Evolutionary conservation across 2,797 vertebrate genomes (phyloP).

Genomic region (Orientallactaga sibirica): DNA sequence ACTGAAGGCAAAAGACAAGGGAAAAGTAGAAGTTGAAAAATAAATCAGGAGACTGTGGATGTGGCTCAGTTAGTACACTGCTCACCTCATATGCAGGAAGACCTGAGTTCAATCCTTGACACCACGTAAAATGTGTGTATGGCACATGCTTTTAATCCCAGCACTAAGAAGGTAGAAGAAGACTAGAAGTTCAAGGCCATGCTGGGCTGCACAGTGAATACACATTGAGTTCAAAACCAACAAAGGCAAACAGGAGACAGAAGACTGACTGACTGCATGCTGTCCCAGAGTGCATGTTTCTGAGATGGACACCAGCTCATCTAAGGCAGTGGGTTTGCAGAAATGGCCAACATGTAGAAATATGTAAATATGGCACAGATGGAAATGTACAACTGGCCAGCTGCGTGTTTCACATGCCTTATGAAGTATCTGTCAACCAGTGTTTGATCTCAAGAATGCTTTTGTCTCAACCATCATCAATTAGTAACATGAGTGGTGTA

Average conservation of each 20-base stretch:
- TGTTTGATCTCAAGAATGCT: background rate
- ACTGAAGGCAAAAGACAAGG: background rate
- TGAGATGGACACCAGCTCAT: background rate
- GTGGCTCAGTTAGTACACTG: background rate
- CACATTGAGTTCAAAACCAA: background rate
- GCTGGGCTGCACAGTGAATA: too few relatives aligned
- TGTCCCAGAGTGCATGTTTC: background rate
- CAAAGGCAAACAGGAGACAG: too few relatives aligned
- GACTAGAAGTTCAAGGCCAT: background rate
- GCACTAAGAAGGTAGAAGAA: background rate
- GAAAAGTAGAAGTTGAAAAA: background rate
- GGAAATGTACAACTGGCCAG: background rate
- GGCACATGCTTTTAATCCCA: background rate
- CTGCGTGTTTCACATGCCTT: background rate
- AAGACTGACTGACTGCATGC: rapidly evolving
- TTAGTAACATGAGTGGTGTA: background rate
- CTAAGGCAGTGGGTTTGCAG: background rate
- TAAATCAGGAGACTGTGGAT: background rate
- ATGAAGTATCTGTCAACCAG: background rate
- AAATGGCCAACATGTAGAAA: background rate
- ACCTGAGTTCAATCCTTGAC: background rate
- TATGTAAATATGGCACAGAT: background rate
- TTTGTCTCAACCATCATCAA: background rate
- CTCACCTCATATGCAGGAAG: background rate
- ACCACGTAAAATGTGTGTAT: too few relatives aligned